phyloP scores from a whole-genome alignment of 2,888 invertebrate genomes.

The Watsonalla binaria region DNA sequence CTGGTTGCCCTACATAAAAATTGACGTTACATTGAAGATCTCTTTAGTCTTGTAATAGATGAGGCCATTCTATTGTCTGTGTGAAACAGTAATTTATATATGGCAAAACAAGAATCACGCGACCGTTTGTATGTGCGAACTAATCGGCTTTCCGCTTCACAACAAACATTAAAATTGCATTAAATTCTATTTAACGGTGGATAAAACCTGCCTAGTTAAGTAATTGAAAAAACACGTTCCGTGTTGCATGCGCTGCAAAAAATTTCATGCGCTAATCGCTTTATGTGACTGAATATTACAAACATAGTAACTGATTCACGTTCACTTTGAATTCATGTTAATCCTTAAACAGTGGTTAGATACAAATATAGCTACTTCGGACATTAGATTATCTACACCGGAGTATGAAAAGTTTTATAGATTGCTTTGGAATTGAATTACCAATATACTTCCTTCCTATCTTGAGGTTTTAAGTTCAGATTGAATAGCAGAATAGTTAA shows the following conservation, averaged over 20 bases:
- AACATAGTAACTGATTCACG: not conserved
- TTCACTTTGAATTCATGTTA: not conserved
- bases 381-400: too few species aligned
- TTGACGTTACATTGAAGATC: constrained; percentile 37
- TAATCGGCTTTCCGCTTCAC: constrained; percentile 57
- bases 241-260: constrained; percentile 47
- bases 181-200: constrained; percentile 63
- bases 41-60: constrained; percentile 38
- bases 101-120: constrained; percentile 46
- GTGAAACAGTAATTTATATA: constrained; percentile 45
- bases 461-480: too few species aligned
- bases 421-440: too few species aligned
- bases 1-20: constrained; percentile 46
- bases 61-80: constrained; percentile 50
- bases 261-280: constrained; percentile 25
- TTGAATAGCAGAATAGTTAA: too few species aligned
- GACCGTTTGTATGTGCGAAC: constrained; percentile 41
- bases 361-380: too few species aligned
- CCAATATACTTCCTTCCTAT: too few species aligned
- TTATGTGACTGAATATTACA: not conserved
- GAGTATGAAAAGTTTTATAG: too few species aligned
- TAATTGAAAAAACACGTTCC: constrained; percentile 50
- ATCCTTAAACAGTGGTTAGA: too few species aligned
- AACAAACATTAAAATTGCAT: constrained; percentile 70
- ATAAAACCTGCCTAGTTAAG: constrained; percentile 52